phyloP scores from a whole-genome alignment of 2,113 vertebrate species.

The Siphamia tubifer region DNA sequence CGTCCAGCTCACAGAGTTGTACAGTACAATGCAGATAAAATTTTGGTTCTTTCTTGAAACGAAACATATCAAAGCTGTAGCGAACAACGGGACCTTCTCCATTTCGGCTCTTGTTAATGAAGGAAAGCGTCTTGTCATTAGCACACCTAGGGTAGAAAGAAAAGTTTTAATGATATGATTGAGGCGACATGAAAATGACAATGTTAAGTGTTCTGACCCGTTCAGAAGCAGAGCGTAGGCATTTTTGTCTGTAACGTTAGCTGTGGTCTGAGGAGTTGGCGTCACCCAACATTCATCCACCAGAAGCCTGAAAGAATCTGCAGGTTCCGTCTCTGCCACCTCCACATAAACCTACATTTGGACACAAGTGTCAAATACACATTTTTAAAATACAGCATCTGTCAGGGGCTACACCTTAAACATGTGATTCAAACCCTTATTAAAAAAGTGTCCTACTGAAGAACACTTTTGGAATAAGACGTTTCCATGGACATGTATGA shows the following conservation, averaged over 20 bases:
- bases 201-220: conserved; percentile 53
- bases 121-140: conserved; percentile 61
- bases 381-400: no score
- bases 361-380: not conserved
- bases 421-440: no score
- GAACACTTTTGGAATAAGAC: no score
- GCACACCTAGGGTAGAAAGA: conserved; percentile 53
- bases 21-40: conserved; percentile 79
- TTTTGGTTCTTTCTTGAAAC: conserved; percentile 57
- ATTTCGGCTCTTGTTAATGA: conserved; percentile 46
- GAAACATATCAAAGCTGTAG: conserved; percentile 80
- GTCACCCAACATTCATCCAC: conserved; percentile 79
- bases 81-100: conserved; percentile 57
- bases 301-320: conserved; percentile 69
- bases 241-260: conserved; percentile 25
- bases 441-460: no score
- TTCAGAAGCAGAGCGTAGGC: conserved; percentile 65
- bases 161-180: accelerated
- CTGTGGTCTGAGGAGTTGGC: conserved; percentile 38
- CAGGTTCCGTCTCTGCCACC: conserved; percentile 63
- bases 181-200: no score
- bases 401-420: no score
- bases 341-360: conserved; percentile 70
- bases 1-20: conserved; percentile 70
- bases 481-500: no score